Conservation (phyloP, 2,797 vertebrate genomes). For the Nyctibius grandis region DNA sequence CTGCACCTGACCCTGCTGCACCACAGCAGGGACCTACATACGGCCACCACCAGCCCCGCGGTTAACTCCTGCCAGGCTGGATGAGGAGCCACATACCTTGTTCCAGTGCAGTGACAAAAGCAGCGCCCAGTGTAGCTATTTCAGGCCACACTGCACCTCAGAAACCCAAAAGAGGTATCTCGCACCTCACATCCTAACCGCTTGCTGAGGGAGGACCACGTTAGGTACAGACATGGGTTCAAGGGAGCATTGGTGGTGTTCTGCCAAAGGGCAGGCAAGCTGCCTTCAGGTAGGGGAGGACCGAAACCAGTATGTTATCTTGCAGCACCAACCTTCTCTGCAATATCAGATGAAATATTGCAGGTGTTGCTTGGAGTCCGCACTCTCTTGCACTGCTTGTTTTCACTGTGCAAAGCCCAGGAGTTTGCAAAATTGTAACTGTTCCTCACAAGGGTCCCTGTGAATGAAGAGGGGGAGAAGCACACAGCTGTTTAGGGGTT, state of each 20-base stretch:
- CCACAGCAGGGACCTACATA: background rate
- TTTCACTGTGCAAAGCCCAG: conserved; percentile 87
- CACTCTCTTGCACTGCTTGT: conserved; percentile 80
- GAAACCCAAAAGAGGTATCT: background rate
- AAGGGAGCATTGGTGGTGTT: background rate
- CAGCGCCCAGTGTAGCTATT: background rate
- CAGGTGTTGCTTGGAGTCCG: conserved; percentile 79
- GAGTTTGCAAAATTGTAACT: conserved; percentile 94
- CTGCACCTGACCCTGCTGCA: background rate
- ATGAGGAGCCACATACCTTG: fast-evolving
- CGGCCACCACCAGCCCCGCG: fast-evolving
- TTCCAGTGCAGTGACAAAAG: background rate
- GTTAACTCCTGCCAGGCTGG: background rate
- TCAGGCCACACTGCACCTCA: background rate
- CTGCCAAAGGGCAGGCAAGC: background rate
- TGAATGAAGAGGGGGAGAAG: background rate
- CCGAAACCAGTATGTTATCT: background rate
- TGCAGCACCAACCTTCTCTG: conserved; percentile 67
- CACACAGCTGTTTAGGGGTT: background rate
- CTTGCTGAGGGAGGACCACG: fast-evolving
- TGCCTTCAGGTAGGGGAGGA: background rate
- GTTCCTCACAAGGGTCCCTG: conserved; percentile 85
- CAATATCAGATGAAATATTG: conserved; percentile 78
- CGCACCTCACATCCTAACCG: background rate
- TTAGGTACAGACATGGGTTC: background rate